These are phyloP conservation scores for Drosophila differens DNA, from an alignment of 2,888 invertebrate species.

Conservation along the genomic window DNA sequence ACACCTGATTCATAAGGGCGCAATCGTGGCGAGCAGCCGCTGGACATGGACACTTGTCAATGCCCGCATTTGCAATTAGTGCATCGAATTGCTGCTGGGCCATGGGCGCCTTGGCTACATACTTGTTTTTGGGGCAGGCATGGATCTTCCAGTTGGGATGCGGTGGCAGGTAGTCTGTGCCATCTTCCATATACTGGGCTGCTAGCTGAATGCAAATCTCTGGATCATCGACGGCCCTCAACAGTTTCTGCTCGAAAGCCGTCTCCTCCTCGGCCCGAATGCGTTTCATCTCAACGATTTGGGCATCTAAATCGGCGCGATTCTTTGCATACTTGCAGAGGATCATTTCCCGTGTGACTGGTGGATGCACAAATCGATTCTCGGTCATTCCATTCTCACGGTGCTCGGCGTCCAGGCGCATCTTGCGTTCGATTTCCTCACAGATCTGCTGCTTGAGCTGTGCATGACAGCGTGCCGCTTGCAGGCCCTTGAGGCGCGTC, in stretches of 20 bases:
- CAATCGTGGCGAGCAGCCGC: slow-evolving; percentile 52
- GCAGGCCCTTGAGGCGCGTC: slow-evolving; percentile 61
- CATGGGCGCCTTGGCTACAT: slow-evolving; percentile 52
- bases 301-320: slow-evolving; percentile 69
- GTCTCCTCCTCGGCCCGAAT: slow-evolving; percentile 70
- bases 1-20: slow-evolving; percentile 38
- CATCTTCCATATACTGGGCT: slow-evolving; percentile 61
- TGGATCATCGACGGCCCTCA: slow-evolving; percentile 73
- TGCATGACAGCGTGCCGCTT: slow-evolving; percentile 70
- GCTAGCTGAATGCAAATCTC: slow-evolving; percentile 71
- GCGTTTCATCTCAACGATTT: slow-evolving; percentile 70
- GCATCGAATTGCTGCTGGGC: slow-evolving; percentile 31
- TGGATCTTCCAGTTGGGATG: slow-evolving; percentile 83
- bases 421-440: slow-evolving; percentile 71
- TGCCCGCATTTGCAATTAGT: slow-evolving; percentile 23
- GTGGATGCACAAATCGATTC: slow-evolving; percentile 76
- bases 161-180: slow-evolving; percentile 75
- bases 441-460: slow-evolving; percentile 76
- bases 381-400: slow-evolving; percentile 77
- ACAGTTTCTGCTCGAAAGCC: slow-evolving; percentile 62
- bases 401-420: slow-evolving; percentile 68
- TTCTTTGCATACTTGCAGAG: slow-evolving; percentile 49
- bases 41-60: slow-evolving; percentile 60
- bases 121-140: slow-evolving; percentile 60
- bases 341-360: slow-evolving; percentile 56